Evolutionary conservation across 2,113 vertebrate species (phyloP).

Genomic region (Python bivittatus): DNA sequence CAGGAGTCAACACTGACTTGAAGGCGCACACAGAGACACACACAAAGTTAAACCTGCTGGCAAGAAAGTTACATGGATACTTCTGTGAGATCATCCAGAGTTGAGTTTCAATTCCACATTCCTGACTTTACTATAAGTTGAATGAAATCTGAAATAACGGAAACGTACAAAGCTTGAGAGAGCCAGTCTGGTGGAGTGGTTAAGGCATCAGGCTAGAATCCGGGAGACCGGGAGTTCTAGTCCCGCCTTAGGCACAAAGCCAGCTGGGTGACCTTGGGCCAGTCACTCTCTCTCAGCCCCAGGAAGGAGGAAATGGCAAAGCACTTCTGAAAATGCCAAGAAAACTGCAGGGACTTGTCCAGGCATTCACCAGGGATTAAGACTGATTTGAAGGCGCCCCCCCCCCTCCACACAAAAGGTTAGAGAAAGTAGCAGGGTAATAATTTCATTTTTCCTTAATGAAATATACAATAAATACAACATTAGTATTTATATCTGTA

Average conservation of each 20-base stretch:
- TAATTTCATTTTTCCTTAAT: not conserved
- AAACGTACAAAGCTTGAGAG: not conserved
- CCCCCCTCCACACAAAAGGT: too few relatives aligned
- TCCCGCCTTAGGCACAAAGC: not conserved
- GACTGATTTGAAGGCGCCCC: too few relatives aligned
- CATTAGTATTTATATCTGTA: not conserved
- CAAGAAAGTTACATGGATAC: too few relatives aligned
- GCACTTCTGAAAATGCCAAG: not conserved
- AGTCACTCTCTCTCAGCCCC: not conserved
- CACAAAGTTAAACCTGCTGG: too few relatives aligned
- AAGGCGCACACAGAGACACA: too few relatives aligned
- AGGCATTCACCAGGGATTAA: not conserved
- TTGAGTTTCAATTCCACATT: not conserved
- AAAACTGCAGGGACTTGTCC: not conserved
- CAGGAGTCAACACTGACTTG: too few relatives aligned
- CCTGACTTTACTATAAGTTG: constrained; percentile 7
- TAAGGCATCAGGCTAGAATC: not conserved
- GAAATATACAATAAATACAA: too few relatives aligned
- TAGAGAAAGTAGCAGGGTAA: not conserved
- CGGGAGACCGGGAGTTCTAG: not conserved
- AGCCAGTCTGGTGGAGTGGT: not conserved
- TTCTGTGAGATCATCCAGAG: too few relatives aligned
- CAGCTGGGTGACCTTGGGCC: not conserved
- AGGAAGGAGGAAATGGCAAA: not conserved
- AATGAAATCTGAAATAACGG: not conserved